Base-by-base conservation (phyloP, 2,888 invertebrate genomes). In the Ophion ellenae region DNA sequence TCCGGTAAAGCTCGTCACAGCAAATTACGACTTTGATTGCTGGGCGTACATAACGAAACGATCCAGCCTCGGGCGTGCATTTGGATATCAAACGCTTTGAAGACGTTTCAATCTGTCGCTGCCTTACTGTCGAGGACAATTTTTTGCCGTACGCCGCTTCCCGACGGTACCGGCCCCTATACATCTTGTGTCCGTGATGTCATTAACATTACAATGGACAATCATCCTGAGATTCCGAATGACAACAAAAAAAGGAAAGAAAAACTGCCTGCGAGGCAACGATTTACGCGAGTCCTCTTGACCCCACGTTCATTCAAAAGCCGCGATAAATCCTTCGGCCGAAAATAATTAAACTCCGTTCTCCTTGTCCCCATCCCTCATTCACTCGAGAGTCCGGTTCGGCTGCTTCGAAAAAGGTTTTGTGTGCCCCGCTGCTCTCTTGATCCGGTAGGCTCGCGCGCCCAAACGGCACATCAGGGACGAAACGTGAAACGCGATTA, bases 21-120 rank as follows among this genome's bases (percentile, higher is more conserved):
- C 24, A 53, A 89, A 89, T 89, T 87, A 89, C 84, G 88, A 83
- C 88, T 89, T 87, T 89, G 89, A 89, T 89, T 89, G 77, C 81
- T 67, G 82, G 85, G 86, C 84, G 85, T 85, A 87, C 88, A 88
- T 89, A 88, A 90, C 89, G 88, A 90, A 90, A 90, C 76, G 88
- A 64, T 71, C 64, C n/a, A 66, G 66, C 77, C 84, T 24, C 61
- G 59, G 84, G 81, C 71, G 66, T 47, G 40, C n/a, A 9, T 76
- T 80, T 63, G 14, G 61, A 20, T 71, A 76, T 76, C 67, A 84
- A 81, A 45, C 53, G 61, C 73, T 81, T 67, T 28, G 40, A 47
- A 24, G 36, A 59, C 61, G 32, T 67, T 69, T 74, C 77, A 75
- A 47, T 81, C 6, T 70, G 1, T 9, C 7, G 67, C 14, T 45